A percentile compares a stretch with the other conserved stretches of the same genome.
These are phyloP conservation scores for Centruroides sculpturatus DNA, from an alignment of 1,140 invertebrate species.

Conservation along the genomic window DNA sequence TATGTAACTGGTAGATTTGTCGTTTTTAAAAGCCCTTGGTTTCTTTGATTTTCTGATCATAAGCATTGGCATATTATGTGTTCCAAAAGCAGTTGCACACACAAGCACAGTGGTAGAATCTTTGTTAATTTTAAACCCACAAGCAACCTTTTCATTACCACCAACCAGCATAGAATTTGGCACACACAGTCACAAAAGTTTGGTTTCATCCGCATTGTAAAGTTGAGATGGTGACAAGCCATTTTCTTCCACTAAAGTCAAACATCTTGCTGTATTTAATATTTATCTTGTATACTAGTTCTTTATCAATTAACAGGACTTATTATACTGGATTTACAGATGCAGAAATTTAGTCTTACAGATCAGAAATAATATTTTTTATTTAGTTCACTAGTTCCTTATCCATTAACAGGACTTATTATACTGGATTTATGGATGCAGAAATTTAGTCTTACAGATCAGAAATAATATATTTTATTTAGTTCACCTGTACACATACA, in stretches of 20 bases:
- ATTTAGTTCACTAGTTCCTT: too few species aligned
- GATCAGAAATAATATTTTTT: too few species aligned
- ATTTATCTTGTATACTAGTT: too few species aligned
- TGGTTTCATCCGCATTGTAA: not conserved
- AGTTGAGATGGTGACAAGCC: not conserved
- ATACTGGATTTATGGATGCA: too few species aligned
- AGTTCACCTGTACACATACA: too few species aligned
- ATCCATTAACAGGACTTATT: too few species aligned
- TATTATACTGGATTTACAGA: too few species aligned
- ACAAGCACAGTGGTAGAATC: not conserved
- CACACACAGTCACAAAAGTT: not conserved
- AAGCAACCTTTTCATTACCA: not conserved
- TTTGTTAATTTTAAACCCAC: not conserved
- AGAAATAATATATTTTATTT: too few species aligned
- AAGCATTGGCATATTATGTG: not conserved
- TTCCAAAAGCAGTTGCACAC: conserved; percentile 3
- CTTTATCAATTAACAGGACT: too few species aligned
- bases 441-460: too few species aligned
- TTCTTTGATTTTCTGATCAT: not conserved
- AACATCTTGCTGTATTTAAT: too few species aligned
- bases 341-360: too few species aligned
- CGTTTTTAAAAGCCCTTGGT: not conserved
- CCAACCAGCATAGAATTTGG: not conserved
- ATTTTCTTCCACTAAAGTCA: not conserved
- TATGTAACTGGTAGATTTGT: not conserved